phyloP scores from a whole-genome alignment of 2,113 vertebrate genomes.

The Grammomys dolichurus region DNA sequence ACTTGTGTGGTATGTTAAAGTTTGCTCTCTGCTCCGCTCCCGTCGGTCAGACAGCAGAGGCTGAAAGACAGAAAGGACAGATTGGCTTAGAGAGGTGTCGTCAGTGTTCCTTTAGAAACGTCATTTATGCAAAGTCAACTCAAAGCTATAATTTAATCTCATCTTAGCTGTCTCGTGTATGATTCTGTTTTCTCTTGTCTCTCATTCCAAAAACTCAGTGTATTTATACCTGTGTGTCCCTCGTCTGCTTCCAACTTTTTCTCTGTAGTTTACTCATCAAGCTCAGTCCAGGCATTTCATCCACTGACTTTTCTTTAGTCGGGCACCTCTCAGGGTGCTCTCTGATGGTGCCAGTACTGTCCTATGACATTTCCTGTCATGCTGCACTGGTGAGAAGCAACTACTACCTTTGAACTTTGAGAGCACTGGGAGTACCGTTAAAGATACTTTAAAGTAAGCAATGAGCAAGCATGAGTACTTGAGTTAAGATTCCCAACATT shows the following conservation, averaged over 20 bases:
- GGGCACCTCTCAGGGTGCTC: neutral
- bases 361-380: neutral
- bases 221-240: neutral
- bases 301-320: neutral
- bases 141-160: neutral
- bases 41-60: neutral
- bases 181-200: slow-evolving; percentile 35
- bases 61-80: slow-evolving; percentile 19
- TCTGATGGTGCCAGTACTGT: neutral
- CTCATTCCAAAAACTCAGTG: neutral
- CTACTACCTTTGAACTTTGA: neutral
- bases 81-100: neutral
- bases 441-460: neutral
- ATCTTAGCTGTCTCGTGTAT: neutral
- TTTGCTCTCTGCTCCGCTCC: neutral
- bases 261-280: slow-evolving; percentile 28
- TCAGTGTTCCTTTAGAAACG: neutral
- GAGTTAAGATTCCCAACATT: neutral
- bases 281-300: slow-evolving; percentile 31
- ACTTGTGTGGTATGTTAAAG: neutral
- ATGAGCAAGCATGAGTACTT: neutral
- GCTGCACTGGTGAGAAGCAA: neutral
- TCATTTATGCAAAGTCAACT: neutral
- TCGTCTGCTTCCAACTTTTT: neutral
- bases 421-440: no score